Conservation (phyloP, 1,140 invertebrate species). For the Meloidogyne floridensis region DNA sequence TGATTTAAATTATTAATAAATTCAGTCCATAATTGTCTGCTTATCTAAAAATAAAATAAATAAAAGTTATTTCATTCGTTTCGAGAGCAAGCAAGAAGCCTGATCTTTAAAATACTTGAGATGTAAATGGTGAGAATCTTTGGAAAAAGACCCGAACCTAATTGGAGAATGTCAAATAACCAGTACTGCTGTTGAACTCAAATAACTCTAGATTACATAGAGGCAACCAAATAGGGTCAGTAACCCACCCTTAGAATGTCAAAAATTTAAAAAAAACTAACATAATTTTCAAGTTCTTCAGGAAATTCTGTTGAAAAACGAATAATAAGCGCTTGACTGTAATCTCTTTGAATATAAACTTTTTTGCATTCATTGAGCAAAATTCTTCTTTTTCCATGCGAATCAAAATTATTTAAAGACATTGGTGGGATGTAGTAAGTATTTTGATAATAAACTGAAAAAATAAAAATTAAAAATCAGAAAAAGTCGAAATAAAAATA, state of each 20-base stretch:
- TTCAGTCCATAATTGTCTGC: slow-evolving; percentile 32
- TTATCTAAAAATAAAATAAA: slow-evolving; percentile 33
- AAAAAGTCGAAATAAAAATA: too few relatives aligned
- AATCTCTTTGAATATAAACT: slow-evolving; percentile 42
- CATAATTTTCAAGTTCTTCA: slow-evolving; percentile 37
- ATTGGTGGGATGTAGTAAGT: background rate
- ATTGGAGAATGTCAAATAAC: too few relatives aligned
- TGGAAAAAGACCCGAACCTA: too few relatives aligned
- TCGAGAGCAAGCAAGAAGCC: too few relatives aligned
- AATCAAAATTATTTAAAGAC: slow-evolving; percentile 27
- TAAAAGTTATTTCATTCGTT: background rate
- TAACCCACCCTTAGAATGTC: slow-evolving; percentile 2
- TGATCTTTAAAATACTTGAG: too few relatives aligned
- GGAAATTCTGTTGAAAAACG: slow-evolving; percentile 38
- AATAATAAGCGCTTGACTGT: slow-evolving; percentile 33
- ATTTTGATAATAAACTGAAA: background rate
- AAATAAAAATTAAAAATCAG: background rate
- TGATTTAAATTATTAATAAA: slow-evolving; percentile 40
- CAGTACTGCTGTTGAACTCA: too few relatives aligned
- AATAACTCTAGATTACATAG: too few relatives aligned
- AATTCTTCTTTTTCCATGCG: slow-evolving; percentile 28
- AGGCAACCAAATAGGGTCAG: too few relatives aligned
- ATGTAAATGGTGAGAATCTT: too few relatives aligned
- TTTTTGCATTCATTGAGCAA: slow-evolving; percentile 44
- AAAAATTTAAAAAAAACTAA: slow-evolving; percentile 17